These are phyloP conservation scores for Papilio polyxenes DNA, from an alignment of 1,140 invertebrate genomes.

Conservation along the genomic window DNA sequence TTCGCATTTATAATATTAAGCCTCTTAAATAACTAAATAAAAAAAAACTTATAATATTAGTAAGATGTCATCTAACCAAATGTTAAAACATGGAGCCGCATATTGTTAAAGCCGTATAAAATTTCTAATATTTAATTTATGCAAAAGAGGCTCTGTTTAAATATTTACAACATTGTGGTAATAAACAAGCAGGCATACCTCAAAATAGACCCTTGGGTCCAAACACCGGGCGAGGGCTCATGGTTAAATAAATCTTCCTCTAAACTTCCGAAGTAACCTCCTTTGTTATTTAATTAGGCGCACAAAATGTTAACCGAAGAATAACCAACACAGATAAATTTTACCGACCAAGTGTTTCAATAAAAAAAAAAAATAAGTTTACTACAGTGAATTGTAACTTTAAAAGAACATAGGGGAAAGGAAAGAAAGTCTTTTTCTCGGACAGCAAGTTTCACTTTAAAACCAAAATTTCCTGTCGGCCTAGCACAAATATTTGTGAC, in stretches of 20 bases:
- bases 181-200: conserved; percentile 12
- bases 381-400: not conserved
- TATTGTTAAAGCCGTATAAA: too few relatives aligned
- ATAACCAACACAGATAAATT: not conserved
- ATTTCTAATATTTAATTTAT: not conserved
- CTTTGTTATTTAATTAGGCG: conserved; percentile 24
- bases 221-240: conserved; percentile 4
- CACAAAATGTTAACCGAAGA: not conserved
- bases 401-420: not conserved
- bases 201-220: conserved; percentile 22
- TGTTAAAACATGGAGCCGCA: not conserved
- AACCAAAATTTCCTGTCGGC: too few relatives aligned
- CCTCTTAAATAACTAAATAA: too few relatives aligned
- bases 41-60: too few relatives aligned
- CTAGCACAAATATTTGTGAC: too few relatives aligned
- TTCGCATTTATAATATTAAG: too few relatives aligned
- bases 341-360: not conserved
- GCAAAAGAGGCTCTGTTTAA: not conserved
- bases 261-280: conserved; percentile 21
- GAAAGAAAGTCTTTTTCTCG: too few relatives aligned
- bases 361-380: not conserved
- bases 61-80: not conserved
- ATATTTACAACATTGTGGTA: conserved; percentile 18
- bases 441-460: too few relatives aligned
- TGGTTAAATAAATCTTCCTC: conserved; percentile 12